phyloP scores from a whole-genome alignment of 92 coral and sea anemone species.

The Siderastrea siderea region DNA sequence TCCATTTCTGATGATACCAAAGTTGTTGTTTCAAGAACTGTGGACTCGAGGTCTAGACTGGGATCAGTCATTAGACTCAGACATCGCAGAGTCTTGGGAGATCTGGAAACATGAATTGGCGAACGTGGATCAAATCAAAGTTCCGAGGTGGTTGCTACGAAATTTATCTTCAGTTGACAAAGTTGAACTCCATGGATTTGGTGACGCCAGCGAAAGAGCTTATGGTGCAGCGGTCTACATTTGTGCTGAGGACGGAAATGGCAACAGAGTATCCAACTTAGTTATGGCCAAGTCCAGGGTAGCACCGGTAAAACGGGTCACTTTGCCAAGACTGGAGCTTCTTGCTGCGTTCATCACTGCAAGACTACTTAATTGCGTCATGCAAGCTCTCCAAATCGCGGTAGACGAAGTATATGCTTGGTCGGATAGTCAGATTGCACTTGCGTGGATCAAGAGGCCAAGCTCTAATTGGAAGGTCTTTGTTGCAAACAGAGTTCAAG shows the following conservation, averaged over 20 bases:
- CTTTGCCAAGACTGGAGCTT: no score
- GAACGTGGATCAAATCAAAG: not conserved
- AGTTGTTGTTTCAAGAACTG: conserved; percentile 40
- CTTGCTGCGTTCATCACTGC: not conserved
- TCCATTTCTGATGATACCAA: conserved; percentile 32
- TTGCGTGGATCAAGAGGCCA: not conserved
- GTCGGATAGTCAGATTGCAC: not conserved
- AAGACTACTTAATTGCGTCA: not conserved
- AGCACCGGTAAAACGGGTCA: not conserved
- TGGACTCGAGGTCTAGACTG: conserved; percentile 30
- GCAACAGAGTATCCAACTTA: not conserved
- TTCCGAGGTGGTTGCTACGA: conserved; percentile 6
- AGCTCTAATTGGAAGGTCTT: not conserved
- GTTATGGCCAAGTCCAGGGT: not conserved
- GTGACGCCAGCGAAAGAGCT: not conserved
- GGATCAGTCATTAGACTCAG: conserved; percentile 18
- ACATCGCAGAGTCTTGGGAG: no score
- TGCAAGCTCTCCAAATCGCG: not conserved
- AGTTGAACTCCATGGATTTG: conserved; percentile 3
- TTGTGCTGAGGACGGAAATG: not conserved
- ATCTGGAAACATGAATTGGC: conserved; percentile 33
- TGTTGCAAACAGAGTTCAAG: not conserved
- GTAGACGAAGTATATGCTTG: not conserved
- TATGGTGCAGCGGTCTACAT: not conserved
- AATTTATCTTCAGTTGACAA: not conserved